A percentile compares a stretch with the other conserved stretches of the same genome.
Evolutionary conservation across 53 echinoderm and acorn worm genomes (phyloP).

Genomic region (Zoroaster sp.): DNA sequence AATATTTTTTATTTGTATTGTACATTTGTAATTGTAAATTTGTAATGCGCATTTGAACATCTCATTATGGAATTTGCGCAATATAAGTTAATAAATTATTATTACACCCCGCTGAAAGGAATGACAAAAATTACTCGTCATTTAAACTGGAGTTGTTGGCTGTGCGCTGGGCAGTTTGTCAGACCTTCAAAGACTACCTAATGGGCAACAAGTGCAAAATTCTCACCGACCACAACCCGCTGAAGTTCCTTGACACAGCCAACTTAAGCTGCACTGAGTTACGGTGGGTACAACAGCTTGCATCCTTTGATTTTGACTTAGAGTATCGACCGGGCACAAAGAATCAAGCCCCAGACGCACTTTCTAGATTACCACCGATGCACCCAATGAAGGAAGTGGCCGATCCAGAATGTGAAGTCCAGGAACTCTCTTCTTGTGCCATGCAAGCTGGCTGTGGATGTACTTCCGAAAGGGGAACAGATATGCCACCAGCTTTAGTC

Average conservation of each 20-base stretch:
- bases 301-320: background rate
- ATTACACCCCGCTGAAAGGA: background rate
- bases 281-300: background rate
- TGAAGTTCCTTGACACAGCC: background rate
- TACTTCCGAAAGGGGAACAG: background rate
- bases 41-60: too few relatives aligned
- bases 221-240: background rate
- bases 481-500: background rate
- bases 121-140: background rate
- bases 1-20: too few relatives aligned
- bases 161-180: background rate
- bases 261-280: background rate
- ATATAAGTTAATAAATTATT: too few relatives aligned
- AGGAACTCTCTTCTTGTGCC: background rate
- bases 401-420: too few relatives aligned
- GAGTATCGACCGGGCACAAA: background rate
- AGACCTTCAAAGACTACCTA: background rate
- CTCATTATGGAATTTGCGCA: too few relatives aligned
- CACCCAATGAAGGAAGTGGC: too few relatives aligned
- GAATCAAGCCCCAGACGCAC: background rate
- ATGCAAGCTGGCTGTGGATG: background rate
- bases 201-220: background rate
- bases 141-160: background rate
- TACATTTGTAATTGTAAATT: too few relatives aligned
- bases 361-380: too few relatives aligned